phyloP scores from a whole-genome alignment of 2,113 vertebrate species.

The Malurus melanocephalus region DNA sequence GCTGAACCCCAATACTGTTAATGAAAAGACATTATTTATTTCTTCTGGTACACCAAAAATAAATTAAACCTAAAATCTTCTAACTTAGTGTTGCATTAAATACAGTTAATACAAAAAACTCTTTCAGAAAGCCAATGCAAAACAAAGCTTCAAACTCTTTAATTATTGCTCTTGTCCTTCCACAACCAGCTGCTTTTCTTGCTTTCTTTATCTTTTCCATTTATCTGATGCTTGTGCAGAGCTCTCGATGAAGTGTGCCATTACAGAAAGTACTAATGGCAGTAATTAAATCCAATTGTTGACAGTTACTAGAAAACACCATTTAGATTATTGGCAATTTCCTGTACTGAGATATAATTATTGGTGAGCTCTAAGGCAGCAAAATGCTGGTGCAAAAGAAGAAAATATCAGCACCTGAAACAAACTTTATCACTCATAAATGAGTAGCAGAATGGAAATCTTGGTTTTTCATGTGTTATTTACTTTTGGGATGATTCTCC shows the following conservation, averaged over 20 bases:
- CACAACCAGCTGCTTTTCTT: neutral
- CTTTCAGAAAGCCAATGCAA: neutral
- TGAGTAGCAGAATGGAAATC: neutral
- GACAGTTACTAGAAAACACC: neutral
- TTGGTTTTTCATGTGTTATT: neutral
- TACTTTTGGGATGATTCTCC: neutral
- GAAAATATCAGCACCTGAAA: neutral
- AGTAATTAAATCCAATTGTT: neutral
- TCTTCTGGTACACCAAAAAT: neutral
- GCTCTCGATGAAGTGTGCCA: neutral
- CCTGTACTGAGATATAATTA: neutral
- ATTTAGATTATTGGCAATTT: neutral
- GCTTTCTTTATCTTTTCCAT: neutral
- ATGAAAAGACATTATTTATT: neutral
- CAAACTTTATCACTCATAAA: neutral
- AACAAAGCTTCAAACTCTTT: neutral
- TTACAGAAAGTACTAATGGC: neutral
- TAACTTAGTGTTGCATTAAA: neutral
- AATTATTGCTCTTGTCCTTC: neutral
- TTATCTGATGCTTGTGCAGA: neutral
- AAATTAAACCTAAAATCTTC: neutral
- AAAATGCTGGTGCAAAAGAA: neutral
- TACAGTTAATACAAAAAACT: neutral
- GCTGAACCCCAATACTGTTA: neutral
- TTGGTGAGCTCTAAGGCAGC: neutral